Base-by-base conservation (phyloP, 2,113 vertebrate species). In the Garra rufa region DNA sequence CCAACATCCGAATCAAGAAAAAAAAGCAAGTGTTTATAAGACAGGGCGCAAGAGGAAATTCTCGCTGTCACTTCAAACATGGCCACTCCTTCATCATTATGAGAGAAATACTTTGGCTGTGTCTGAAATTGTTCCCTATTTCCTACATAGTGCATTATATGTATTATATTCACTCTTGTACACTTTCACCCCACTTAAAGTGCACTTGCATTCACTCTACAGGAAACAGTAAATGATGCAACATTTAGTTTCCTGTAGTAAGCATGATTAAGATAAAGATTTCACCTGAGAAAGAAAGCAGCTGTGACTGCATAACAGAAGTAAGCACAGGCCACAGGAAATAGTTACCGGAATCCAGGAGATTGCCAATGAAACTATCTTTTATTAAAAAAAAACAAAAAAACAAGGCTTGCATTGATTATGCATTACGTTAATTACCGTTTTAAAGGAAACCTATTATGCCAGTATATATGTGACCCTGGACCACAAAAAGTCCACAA, bases 371-470 rank as follows among this genome's bases (percentile, higher is more conserved):
- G 4, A 77, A 34, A 55, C 26, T 52, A 52, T 76, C 71, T n/a
- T 9, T 52, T 34, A 76, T 9, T 52, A 34, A 52, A 10, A n/a
- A n/a, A n/a, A n/a, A n/a, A n/a, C n/a, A n/a, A n/a, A n/a, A n/a
- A 52, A 48, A 76, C 9, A 52, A 52, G 48, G 70, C 13, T 8
- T 46, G 43, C 14, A 26, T 28, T 41, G 34, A 70, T 6, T n/a
- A 41, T 17, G 71, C 28, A 48, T 48, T 28, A 3, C 71, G 48
- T 48, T 74, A 6, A 70, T 74, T 74, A n/a, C n/a, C 4, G 43
- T 48, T 74, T 74, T 46, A 74, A 74, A 74, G n/a, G 48, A 34
- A 34, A 34, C n/a, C n/a, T n/a, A n/a, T n/a, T n/a, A n/a, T n/a
- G n/a, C n/a, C n/a, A n/a, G n/a, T n/a, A n/a, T n/a, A n/a, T n/a